Conservation (phyloP, 2,888 invertebrate species). For the Oscheius sp. region DNA sequence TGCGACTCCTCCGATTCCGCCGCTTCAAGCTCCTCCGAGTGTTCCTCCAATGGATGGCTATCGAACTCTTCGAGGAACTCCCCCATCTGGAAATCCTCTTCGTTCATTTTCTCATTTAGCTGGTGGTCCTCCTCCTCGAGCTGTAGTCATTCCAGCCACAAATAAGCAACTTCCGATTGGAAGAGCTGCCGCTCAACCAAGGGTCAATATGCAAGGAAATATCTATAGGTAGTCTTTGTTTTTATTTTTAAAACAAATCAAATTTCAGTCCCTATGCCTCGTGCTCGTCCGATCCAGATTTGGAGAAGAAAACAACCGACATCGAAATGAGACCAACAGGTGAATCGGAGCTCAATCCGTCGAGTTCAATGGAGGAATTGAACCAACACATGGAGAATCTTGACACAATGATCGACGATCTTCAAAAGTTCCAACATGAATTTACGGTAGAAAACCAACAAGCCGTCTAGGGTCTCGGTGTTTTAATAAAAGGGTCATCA, state of each 20-base stretch:
- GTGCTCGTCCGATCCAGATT: slow-evolving; percentile 47
- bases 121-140: slow-evolving; percentile 50
- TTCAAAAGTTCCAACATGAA: slow-evolving; percentile 66
- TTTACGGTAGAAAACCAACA: neutral
- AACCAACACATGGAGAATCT: slow-evolving; percentile 57
- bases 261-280: slow-evolving; percentile 46
- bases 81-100: slow-evolving; percentile 39
- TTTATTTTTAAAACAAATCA: neutral
- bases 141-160: slow-evolving; percentile 56
- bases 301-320: slow-evolving; percentile 39
- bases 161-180: slow-evolving; percentile 63
- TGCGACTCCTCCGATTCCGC: slow-evolving; percentile 58
- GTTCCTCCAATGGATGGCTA: slow-evolving; percentile 57
- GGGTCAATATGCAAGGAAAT: slow-evolving; percentile 63
- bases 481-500: neutral
- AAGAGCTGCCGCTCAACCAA: slow-evolving; percentile 64
- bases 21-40: slow-evolving; percentile 46
- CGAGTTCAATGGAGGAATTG: slow-evolving; percentile 58
- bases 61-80: slow-evolving; percentile 54
- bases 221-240: slow-evolving; percentile 39
- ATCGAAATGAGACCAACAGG: slow-evolving; percentile 29
- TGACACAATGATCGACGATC: slow-evolving; percentile 64
- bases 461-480: neutral
- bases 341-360: slow-evolving; percentile 35
- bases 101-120: slow-evolving; percentile 57